These are phyloP conservation scores for Pilophorus perplexus DNA, from an alignment of 2,888 invertebrate species.

Conservation along the genomic window DNA sequence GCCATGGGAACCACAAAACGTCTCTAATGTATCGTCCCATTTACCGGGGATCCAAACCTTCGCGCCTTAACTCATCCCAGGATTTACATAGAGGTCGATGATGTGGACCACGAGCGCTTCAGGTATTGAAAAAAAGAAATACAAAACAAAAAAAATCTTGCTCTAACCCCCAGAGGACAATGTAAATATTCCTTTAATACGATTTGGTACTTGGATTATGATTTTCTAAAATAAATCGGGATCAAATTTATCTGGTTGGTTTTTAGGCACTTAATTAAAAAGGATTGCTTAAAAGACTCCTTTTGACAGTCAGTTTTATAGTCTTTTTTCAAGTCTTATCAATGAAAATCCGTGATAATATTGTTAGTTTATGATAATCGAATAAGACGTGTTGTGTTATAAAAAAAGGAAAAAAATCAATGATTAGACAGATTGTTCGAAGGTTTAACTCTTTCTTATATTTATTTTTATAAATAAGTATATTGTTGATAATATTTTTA, in stretches of 20 bases:
- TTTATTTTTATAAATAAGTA: conserved; percentile 48
- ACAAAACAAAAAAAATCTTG: no score
- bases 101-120: no score
- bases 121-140: no score
- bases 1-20: no score
- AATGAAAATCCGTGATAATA: conserved; percentile 45
- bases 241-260: conserved; percentile 36
- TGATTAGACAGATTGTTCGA: conserved; percentile 46
- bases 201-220: no score
- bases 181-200: no score
- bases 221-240: conserved; percentile 28
- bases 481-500: conserved; percentile 47
- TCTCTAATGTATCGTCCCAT: no score
- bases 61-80: no score
- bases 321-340: conserved; percentile 45
- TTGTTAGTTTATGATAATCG: conserved; percentile 46
- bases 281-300: conserved; percentile 41
- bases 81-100: no score
- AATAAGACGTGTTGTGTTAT: conserved; percentile 46
- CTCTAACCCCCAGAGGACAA: no score
- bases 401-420: conserved; percentile 44
- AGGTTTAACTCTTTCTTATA: conserved; percentile 47
- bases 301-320: conserved; percentile 39
- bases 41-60: no score
- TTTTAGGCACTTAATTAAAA: conserved; percentile 32